Percentiles rank a stretch among this genome's conserved stretches.
These are phyloP conservation scores for Magallana ariakensis DNA, from an alignment of 1,140 invertebrate genomes.

Conservation along the genomic window DNA sequence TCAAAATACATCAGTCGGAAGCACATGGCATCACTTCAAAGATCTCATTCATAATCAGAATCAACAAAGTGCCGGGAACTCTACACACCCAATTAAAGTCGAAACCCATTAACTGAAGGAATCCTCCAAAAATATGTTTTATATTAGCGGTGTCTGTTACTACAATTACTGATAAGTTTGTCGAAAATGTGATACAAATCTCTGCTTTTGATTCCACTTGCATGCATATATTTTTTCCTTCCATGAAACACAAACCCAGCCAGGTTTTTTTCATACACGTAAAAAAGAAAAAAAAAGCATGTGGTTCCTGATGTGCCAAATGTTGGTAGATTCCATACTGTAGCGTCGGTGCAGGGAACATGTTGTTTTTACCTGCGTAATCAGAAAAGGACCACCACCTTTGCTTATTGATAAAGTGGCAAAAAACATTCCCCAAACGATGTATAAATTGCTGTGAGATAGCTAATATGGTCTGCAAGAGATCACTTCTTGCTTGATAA, in stretches of 20 bases:
- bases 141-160: constrained; percentile 36
- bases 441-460: constrained; percentile 35
- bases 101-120: constrained; percentile 23
- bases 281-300: not conserved
- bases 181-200: constrained; percentile 33
- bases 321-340: not conserved
- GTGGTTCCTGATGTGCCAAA: constrained; percentile 19
- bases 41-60: constrained; percentile 35
- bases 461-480: constrained; percentile 38
- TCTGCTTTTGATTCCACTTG: constrained; percentile 27
- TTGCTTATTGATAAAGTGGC: constrained; percentile 34
- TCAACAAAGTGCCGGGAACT: constrained; percentile 8
- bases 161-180: constrained; percentile 35
- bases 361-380: constrained; percentile 33
- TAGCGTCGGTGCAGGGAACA: not conserved
- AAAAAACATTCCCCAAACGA: constrained; percentile 16
- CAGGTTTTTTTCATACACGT: not conserved
- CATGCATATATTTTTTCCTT: constrained; percentile 23
- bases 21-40: constrained; percentile 33
- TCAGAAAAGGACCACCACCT: constrained; percentile 26
- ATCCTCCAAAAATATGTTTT: constrained; percentile 30
- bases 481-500: constrained; percentile 26
- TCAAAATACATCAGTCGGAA: not conserved
- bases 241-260: constrained; percentile 17
- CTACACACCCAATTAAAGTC: constrained; percentile 36